Evolutionary conservation across 2,888 invertebrate genomes (phyloP), one percentile per base, ranked within the genome.

Genomic region (Peribatodes rhomboidaria): DNA sequence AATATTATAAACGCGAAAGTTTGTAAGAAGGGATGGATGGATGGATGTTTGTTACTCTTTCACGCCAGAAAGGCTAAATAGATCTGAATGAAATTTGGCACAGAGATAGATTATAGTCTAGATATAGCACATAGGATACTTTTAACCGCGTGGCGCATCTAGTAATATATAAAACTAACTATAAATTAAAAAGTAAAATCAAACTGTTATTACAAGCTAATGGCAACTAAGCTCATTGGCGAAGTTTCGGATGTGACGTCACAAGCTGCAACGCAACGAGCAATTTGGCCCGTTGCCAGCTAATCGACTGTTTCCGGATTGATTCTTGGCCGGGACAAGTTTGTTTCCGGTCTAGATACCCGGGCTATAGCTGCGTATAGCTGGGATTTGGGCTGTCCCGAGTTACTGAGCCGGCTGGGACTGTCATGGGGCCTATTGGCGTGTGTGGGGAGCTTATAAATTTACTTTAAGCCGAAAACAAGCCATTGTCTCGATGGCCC

Each of bases 301-400:
- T 70, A 69, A 72, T 72, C 70, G 70, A 49, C 61, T 52, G 67
- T 65, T 70, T 66, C 67, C 69, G 63, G 70, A 77, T 74, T 66
- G 66, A 75, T 73, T 67, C 76, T 69, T 73, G 69, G 71, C 64
- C 61, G 65, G 64, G 77, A 75, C 77, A 72, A 74, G 72, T 80
- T 74, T 71, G 69, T 75, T 78, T 78, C 72, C 74, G 69, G 75
- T 71, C 68, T 70, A 73, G 73, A 72, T 72, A 69, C 63, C 68
- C 42, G 46, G 47, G 14, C 39, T 44, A 47, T 57, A 53, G 49
- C 44, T 42, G 52, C 44, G 16, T 57, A 63, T 63, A 62, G 20
- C 52, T 46, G 67, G 72, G 75, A 76, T 68, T 67, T 68, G 62
- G 70, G 63, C 52, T 61, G 50, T 69, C 52, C 61, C 39, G 65